Conservation (phyloP, 2,113 vertebrate species). For the Sander lucioperca region DNA sequence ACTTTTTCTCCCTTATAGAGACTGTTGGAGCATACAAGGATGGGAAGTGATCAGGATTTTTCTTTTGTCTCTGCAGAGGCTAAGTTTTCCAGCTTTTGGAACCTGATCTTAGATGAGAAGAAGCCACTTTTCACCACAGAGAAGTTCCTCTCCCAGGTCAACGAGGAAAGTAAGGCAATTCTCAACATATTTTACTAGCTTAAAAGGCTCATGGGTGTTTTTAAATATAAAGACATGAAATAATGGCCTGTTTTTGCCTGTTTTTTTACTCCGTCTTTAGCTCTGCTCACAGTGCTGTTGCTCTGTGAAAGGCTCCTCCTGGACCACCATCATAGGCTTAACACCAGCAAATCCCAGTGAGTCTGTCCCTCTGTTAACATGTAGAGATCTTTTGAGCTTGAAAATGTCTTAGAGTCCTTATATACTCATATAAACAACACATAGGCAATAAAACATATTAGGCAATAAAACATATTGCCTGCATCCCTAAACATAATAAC, state of each 20-base stretch:
- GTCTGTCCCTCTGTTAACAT: conserved; percentile 66
- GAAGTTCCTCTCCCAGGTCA: conserved; percentile 93
- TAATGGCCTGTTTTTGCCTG: neutral
- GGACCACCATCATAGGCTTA: conserved; percentile 90
- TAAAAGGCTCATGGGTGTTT: neutral
- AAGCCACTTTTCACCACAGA: conserved; percentile 95
- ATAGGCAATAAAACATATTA: neutral
- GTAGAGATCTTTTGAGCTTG: neutral
- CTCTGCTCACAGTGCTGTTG: conserved; percentile 88
- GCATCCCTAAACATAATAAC: no score
- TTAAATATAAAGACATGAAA: neutral
- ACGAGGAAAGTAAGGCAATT: conserved; percentile 90
- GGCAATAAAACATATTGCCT: neutral
- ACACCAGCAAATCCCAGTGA: conserved; percentile 91
- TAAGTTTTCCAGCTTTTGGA: conserved; percentile 93
- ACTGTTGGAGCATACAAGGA: neutral
- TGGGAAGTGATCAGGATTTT: neutral
- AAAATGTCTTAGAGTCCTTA: neutral
- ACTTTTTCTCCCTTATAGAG: neutral
- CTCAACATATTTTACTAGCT: neutral
- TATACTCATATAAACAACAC: neutral
- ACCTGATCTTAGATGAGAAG: conserved; percentile 94
- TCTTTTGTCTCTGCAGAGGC: conserved; percentile 83
- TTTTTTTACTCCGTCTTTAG: conserved; percentile 47
- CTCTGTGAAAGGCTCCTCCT: conserved; percentile 93